A percentile compares a stretch with the other conserved stretches of the same genome.
phyloP scores from a whole-genome alignment of 2,113 vertebrate species.

The Aspiorhynchus laticeps region DNA sequence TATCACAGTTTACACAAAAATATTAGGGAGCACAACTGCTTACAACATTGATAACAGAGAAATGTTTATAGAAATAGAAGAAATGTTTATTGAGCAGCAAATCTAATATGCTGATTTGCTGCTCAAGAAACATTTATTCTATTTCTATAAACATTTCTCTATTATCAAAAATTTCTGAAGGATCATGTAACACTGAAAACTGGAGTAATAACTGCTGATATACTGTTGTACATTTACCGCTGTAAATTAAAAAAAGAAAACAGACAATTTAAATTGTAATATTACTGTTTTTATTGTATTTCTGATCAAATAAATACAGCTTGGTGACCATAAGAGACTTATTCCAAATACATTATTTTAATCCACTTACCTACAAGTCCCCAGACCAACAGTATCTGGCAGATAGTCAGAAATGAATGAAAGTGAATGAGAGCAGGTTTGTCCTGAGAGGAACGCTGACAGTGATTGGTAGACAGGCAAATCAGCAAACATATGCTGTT shows the following conservation, averaged over 20 bases:
- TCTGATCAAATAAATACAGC: background rate
- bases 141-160: too few species aligned
- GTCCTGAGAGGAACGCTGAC: background rate
- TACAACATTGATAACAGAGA: too few species aligned
- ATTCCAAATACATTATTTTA: background rate
- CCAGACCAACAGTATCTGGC: background rate
- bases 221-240: too few species aligned
- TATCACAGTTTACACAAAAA: too few species aligned
- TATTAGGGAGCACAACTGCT: too few species aligned
- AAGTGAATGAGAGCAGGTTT: background rate
- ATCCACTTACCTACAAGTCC: background rate
- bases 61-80: background rate
- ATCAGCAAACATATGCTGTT: background rate
- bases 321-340: background rate
- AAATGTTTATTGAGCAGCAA: background rate
- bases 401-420: background rate
- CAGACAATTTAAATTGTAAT: background rate
- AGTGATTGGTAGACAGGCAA: background rate
- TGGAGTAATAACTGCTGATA: background rate
- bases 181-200: background rate
- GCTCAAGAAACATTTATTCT: too few species aligned
- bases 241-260: too few species aligned
- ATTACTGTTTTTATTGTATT: too few species aligned
- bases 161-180: too few species aligned
- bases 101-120: background rate